Evolutionary conservation across 2,797 vertebrate genomes (phyloP).

Genomic region (Arnoldichthys spilopterus): DNA sequence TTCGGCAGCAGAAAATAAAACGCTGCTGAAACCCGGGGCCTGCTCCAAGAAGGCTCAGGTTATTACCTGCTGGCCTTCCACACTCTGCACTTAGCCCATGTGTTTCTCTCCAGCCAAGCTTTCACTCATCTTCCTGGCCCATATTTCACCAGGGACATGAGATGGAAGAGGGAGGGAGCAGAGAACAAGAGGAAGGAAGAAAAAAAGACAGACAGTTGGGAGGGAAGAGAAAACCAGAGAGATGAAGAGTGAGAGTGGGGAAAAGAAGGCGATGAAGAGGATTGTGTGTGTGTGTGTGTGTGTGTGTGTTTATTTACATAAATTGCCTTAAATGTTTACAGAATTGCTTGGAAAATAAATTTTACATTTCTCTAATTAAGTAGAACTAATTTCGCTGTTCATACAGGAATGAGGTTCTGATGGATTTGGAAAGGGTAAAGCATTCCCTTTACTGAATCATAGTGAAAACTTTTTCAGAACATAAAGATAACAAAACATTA

Average conservation of each 20-base stretch:
- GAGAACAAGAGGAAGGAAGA: conserved; percentile 27
- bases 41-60: conserved; percentile 51
- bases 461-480: no score
- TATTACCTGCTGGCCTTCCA: conserved; percentile 66
- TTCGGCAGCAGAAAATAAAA: conserved; percentile 46
- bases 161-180: conserved; percentile 24
- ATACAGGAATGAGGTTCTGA: conserved; percentile 65
- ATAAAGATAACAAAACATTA: not conserved
- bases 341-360: conserved; percentile 24
- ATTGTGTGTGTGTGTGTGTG: conserved; percentile 22
- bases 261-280: conserved; percentile 39
- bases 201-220: conserved; percentile 25
- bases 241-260: conserved; percentile 8
- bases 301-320: no score
- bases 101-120: conserved; percentile 68
- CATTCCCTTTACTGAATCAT: no score
- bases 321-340: conserved; percentile 21
- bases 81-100: conserved; percentile 58
- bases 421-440: conserved; percentile 76
- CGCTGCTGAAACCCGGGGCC: conserved; percentile 57
- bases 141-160: conserved; percentile 68
- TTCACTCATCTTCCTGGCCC: conserved; percentile 73
- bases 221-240: conserved; percentile 33
- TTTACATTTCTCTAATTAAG: conserved; percentile 28
- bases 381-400: conserved; percentile 41